A percentile compares a stretch with the other conserved stretches of the same genome.
phyloP scores from a whole-genome alignment of 1,140 invertebrate genomes.

The Heliconius melpomene region DNA sequence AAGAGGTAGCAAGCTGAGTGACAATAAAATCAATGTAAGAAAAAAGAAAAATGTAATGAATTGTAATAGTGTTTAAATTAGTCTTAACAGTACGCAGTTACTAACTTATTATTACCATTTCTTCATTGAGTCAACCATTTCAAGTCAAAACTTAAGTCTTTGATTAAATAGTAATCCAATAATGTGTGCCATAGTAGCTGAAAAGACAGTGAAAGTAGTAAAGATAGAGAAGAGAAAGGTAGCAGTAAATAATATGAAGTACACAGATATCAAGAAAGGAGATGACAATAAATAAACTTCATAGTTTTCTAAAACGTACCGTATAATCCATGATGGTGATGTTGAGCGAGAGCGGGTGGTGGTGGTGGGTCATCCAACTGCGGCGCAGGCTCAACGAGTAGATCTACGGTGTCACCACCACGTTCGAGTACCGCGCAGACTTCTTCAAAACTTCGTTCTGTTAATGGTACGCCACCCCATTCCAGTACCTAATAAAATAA shows the following conservation, averaged over 20 bases:
- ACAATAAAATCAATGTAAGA: neutral
- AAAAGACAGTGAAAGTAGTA: conserved; percentile 6
- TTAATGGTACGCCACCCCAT: conserved; percentile 87
- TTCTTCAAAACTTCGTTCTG: conserved; percentile 95
- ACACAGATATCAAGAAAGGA: neutral
- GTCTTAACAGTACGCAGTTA: neutral
- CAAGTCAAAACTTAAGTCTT: conserved; percentile 1
- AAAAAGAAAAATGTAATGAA: neutral
- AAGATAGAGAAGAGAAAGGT: conserved; percentile 8
- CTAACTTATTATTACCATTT: conserved; percentile 12
- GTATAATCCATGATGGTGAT: conserved; percentile 64
- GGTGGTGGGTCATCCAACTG: conserved; percentile 84
- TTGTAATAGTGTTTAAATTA: neutral
- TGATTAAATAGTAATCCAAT: neutral
- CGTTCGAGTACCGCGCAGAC: conserved; percentile 91
- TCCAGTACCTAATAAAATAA: conserved; percentile 56
- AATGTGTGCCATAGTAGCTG: conserved; percentile 9
- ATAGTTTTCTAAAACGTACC: conserved; percentile 55
- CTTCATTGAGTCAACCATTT: neutral
- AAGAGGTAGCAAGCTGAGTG: neutral
- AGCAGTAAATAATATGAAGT: neutral
- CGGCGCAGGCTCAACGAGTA: conserved; percentile 89
- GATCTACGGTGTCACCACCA: conserved; percentile 89
- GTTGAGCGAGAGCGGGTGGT: conserved; percentile 83
- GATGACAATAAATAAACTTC: neutral